Conservation (phyloP, 2,797 vertebrate genomes). For the Chelmon rostratus region DNA sequence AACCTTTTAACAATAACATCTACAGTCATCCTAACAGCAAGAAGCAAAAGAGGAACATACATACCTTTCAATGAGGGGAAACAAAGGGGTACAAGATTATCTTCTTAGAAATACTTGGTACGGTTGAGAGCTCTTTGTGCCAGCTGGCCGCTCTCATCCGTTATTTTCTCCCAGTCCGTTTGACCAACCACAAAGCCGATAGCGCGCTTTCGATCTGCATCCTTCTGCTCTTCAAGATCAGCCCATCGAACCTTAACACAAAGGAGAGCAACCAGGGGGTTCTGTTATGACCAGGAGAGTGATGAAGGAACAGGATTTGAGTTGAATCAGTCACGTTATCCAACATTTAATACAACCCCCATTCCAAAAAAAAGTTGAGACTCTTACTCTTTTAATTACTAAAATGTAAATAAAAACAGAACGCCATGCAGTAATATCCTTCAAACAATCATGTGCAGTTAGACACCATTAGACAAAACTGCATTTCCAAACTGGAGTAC, state of each 20-base stretch:
- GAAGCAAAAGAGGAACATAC: slow-evolving; percentile 20
- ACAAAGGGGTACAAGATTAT: slow-evolving; percentile 49
- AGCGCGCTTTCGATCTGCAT: slow-evolving; percentile 97
- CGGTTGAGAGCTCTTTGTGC: slow-evolving; percentile 98
- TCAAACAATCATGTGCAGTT: too few species aligned
- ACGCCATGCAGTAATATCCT: too few species aligned
- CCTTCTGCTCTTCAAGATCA: slow-evolving; percentile 98
- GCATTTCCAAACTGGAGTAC: neutral
- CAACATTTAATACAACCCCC: neutral
- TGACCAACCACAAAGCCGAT: slow-evolving; percentile 99
- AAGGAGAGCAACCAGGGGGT: slow-evolving; percentile 34
- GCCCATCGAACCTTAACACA: slow-evolving; percentile 95
- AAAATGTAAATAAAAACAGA: too few species aligned
- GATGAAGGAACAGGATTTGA: neutral
- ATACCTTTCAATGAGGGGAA: slow-evolving; percentile 60
- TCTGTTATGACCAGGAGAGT: slow-evolving; percentile 26
- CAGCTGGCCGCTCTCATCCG: slow-evolving; percentile 97
- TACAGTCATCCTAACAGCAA: slow-evolving; percentile 1
- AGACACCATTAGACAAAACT: neutral
- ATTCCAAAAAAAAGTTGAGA: too few species aligned
- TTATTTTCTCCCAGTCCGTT: slow-evolving; percentile 99
- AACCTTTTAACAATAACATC: slow-evolving; percentile 1
- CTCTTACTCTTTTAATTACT: too few species aligned
- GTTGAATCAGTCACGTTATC: neutral
- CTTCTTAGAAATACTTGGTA: slow-evolving; percentile 98